Percentiles rank a stretch among this genome's conserved stretches.
These are phyloP conservation scores for Propithecus deckenii DNA, from an alignment of 2,797 vertebrate species.

Conservation along the genomic window DNA sequence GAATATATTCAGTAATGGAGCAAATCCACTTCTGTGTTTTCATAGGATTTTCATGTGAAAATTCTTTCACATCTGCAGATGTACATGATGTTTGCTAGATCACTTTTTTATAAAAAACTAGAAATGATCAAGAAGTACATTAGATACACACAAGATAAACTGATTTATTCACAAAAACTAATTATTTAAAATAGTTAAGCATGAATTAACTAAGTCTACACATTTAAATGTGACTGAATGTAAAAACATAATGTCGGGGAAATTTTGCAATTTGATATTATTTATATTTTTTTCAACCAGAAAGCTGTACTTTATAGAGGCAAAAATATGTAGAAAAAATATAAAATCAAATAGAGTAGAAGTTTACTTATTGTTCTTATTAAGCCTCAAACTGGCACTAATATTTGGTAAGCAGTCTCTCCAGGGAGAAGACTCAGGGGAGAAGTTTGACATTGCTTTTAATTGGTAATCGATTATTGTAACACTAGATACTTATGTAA, in stretches of 20 bases:
- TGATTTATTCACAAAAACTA: not conserved
- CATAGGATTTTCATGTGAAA: not conserved
- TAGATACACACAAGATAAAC: not conserved
- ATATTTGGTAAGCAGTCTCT: not conserved
- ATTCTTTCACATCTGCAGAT: not conserved
- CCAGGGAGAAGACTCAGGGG: not conserved
- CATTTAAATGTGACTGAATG: not conserved
- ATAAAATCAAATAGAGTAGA: not conserved
- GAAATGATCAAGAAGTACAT: not conserved
- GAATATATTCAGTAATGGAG: not conserved
- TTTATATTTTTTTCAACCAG: not conserved
- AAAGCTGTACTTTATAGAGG: not conserved
- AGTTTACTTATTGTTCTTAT: not conserved
- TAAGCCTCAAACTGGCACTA: not conserved
- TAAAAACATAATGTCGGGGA: not conserved
- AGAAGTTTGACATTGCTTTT: not conserved
- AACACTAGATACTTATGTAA: not conserved
- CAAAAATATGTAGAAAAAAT: not conserved
- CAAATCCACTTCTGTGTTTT: not conserved
- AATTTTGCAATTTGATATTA: not conserved
- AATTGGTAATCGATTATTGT: not conserved
- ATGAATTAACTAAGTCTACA: not conserved
- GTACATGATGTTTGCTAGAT: not conserved
- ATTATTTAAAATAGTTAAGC: not conserved
- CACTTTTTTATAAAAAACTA: not conserved